A percentile compares a stretch with the other conserved stretches of the same genome.
These are phyloP conservation scores for Xanthorhoe designata DNA, from an alignment of 2,888 invertebrate genomes.

Conservation along the genomic window DNA sequence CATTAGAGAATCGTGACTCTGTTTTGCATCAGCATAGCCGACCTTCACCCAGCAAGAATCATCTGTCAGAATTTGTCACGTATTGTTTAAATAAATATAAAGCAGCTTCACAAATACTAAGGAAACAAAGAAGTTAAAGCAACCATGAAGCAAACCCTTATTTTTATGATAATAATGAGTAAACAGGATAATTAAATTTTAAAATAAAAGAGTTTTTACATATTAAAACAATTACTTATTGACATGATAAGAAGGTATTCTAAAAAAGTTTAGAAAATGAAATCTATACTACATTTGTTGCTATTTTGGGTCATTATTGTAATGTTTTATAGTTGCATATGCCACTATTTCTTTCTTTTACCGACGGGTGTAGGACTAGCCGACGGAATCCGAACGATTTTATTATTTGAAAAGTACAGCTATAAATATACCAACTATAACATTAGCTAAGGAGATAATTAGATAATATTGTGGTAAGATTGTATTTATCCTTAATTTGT, in stretches of 20 bases:
- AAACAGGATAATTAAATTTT: too few relatives aligned
- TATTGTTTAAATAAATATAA: slow-evolving; percentile 8
- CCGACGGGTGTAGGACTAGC: background rate
- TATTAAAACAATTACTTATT: too few relatives aligned
- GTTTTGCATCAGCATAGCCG: slow-evolving; percentile 64
- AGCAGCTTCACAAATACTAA: background rate
- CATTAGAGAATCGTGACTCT: slow-evolving; percentile 68
- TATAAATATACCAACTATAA: background rate
- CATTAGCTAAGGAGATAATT: background rate
- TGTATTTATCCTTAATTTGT: background rate
- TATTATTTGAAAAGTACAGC: background rate
- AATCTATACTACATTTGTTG: too few relatives aligned
- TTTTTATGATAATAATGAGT: too few relatives aligned
- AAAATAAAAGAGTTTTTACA: too few relatives aligned
- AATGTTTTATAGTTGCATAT: too few relatives aligned
- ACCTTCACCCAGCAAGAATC: slow-evolving; percentile 64
- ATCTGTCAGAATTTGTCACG: slow-evolving; percentile 36
- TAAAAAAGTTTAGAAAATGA: too few relatives aligned
- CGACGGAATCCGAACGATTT: background rate
- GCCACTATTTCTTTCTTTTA: background rate
- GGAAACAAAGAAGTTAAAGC: background rate
- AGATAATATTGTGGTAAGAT: background rate
- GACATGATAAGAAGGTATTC: too few relatives aligned
- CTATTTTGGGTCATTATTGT: too few relatives aligned
- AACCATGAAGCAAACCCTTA: background rate